Evolutionary conservation across 2,113 vertebrate genomes (phyloP).

Genomic region (Rutilus rutilus): DNA sequence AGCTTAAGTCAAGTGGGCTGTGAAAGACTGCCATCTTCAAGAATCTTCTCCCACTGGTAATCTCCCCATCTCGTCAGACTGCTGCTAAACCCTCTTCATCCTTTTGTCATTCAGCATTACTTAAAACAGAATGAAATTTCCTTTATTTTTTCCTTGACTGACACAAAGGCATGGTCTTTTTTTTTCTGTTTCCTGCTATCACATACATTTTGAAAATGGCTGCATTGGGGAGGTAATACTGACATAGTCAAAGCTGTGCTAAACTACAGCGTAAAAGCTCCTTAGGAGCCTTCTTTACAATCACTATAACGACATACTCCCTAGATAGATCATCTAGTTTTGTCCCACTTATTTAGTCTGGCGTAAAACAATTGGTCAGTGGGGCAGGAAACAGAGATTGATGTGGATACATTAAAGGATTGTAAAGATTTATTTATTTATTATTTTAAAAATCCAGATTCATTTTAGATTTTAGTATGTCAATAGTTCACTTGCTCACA

Average conservation of each 20-base stretch:
- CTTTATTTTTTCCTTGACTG: conserved; percentile 31
- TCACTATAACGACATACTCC: conserved; percentile 36
- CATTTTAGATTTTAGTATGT: background rate
- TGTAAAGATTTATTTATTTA: background rate
- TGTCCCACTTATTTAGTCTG: conserved; percentile 41
- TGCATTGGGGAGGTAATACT: conserved; percentile 11
- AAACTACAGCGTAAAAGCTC: conserved; percentile 25
- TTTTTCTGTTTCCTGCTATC: conserved; percentile 23
- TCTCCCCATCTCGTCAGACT: conserved; percentile 48
- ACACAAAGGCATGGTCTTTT: conserved; percentile 18
- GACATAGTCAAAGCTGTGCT: conserved; percentile 47
- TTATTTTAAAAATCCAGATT: background rate
- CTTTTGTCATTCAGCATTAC: conserved; percentile 51
- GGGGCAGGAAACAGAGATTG: conserved; percentile 20
- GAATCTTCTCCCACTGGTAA: conserved; percentile 47
- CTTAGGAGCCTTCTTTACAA: conserved; percentile 19
- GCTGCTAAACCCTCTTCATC: conserved; percentile 41
- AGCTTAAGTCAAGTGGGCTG: conserved; percentile 58
- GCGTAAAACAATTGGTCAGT: conserved; percentile 22
- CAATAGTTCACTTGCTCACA: background rate
- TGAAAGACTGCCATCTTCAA: conserved; percentile 55
- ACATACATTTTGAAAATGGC: conserved; percentile 32
- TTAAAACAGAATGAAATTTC: conserved; percentile 45
- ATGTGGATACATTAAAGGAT: conserved; percentile 29
- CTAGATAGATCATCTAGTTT: conserved; percentile 36